Evolutionary conservation across 2,113 vertebrate genomes (phyloP), one percentile per base, ranked within the genome.

Genomic region (Albula glossodonta): DNA sequence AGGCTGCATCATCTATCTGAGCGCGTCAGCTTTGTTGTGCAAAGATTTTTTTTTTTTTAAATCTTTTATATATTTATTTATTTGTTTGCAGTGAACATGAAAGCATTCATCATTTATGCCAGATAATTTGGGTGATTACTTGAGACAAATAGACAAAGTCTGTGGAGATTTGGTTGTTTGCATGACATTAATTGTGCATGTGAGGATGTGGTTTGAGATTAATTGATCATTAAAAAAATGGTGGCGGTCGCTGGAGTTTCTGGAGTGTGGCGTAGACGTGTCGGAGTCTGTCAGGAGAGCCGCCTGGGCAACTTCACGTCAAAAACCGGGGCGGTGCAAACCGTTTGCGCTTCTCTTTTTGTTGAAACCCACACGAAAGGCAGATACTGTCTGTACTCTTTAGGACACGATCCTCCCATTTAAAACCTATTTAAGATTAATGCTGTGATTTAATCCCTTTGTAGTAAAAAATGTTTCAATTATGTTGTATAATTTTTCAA

Each of bases 61-160:
- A 41, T 41, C 31, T 41, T 74, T 74, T 74, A 74, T 74, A 25
- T 12, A 74, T 74, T 74, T 74, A 74, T 74, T 74, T 80, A 52
- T 81, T 81, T 52, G 22, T 8, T 5, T n/a, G 83, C 78, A 50
- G 57, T 60, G 78, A 81, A 87, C 83, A 84, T 87, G 82, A 84
- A 87, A 81, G 82, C 52, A 87, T 83, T 81, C 83, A 82, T 84
- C 49, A 87, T 84, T 84, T 84, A 80, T 84, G 86, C 51, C 86
- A 87, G 86, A 87, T 87, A 87, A 87, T 84, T 78, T 84, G 7
- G 17, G 41, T 80, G 86, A 87, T 87, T 87, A 87, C 86, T 31
- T 5, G 83, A 87, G 86, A 87, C 86, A 87, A 87, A 84, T 81
- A 87, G 83, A 87, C 78, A 87, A 84, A 85, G 83, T 87, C 78